phyloP scores from a whole-genome alignment of 35 echinoderm and acorn worm species.

The Amphiura filiformis region DNA sequence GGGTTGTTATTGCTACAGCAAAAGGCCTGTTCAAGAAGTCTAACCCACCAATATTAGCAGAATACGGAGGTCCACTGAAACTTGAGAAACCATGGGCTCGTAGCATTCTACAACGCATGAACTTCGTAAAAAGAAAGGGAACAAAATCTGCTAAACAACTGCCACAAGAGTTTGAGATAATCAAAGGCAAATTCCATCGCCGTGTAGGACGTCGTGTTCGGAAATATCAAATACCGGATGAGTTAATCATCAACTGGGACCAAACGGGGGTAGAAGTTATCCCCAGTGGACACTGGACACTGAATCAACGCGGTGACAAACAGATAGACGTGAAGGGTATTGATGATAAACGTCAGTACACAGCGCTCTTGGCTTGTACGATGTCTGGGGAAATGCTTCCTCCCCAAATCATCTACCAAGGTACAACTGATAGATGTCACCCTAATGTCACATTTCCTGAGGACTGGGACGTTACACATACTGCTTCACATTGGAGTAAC shows the following conservation, averaged over 20 bases:
- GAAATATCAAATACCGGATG: slow-evolving; percentile 44
- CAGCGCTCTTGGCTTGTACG: slow-evolving; percentile 29
- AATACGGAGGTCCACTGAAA: neutral
- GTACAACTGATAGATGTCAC: slow-evolving; percentile 39
- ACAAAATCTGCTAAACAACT: slow-evolving; percentile 25
- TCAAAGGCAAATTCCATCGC: neutral
- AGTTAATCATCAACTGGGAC: slow-evolving; percentile 62
- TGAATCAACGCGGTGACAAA: slow-evolving; percentile 17
- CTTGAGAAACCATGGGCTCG: slow-evolving; percentile 13
- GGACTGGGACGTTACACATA: slow-evolving; percentile 55
- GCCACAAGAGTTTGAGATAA: neutral
- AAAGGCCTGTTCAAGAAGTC: slow-evolving; percentile 4
- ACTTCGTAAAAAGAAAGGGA: slow-evolving; percentile 29
- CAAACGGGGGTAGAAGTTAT: slow-evolving; percentile 55
- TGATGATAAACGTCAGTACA: slow-evolving; percentile 62
- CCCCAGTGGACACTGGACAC: slow-evolving; percentile 32
- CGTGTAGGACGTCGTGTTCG: slow-evolving; percentile 22
- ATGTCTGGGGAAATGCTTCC: slow-evolving; percentile 34
- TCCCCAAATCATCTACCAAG: slow-evolving; percentile 60
- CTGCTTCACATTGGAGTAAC: slow-evolving; percentile 34
- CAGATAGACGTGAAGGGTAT: slow-evolving; percentile 42
- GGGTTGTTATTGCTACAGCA: neutral
- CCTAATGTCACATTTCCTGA: slow-evolving; percentile 46
- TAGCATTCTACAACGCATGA: slow-evolving; percentile 7
- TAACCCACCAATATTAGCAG: neutral